Conservation (phyloP, 2,113 vertebrate species). For the Glareola pratincola region DNA sequence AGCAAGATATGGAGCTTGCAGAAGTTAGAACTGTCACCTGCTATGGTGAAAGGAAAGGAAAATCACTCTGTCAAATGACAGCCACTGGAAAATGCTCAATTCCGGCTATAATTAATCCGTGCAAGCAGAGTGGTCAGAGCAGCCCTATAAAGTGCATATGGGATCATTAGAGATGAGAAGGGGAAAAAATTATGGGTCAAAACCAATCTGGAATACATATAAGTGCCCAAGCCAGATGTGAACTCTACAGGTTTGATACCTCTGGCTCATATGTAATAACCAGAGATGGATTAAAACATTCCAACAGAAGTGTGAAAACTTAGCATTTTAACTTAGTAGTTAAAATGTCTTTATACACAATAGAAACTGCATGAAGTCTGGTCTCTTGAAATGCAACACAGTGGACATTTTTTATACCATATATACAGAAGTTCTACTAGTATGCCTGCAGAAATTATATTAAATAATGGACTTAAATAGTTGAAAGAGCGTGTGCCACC, state of each 20-base stretch:
- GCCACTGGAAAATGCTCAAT: neutral
- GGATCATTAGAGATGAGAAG: neutral
- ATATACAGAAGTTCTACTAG: neutral
- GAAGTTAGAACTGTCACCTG: neutral
- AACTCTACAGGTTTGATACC: neutral
- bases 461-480: neutral
- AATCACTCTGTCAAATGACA: neutral
- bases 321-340: neutral
- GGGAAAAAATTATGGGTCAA: neutral
- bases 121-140: neutral
- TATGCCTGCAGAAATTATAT: neutral
- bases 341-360: neutral
- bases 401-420: neutral
- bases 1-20: neutral
- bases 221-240: neutral
- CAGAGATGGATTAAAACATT: neutral
- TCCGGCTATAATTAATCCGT: neutral
- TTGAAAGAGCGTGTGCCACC: neutral
- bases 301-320: neutral
- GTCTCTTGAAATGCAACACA: neutral
- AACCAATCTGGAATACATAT: neutral
- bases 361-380: neutral
- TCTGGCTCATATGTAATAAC: neutral
- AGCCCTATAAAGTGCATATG: neutral
- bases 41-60: neutral